These are phyloP conservation scores for Leucoraja ocellata DNA, from an alignment of 2,797 vertebrate species.

Conservation along the genomic window DNA sequence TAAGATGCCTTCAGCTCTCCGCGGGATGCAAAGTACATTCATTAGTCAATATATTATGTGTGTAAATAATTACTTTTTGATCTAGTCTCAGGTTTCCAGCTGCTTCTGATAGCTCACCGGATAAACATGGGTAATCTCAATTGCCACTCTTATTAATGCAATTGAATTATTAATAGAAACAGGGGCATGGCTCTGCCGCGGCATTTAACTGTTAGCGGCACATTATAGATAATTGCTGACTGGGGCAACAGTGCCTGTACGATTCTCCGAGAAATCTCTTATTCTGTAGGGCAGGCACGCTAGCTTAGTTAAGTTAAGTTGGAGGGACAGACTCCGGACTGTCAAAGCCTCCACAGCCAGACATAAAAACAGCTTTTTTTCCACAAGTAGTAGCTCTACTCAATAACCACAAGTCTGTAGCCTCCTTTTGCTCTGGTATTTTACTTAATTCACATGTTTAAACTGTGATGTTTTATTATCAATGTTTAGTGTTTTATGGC, in stretches of 20 bases:
- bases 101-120: neutral
- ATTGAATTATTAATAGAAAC: neutral
- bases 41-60: neutral
- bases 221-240: neutral
- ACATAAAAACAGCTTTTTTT: too few species aligned
- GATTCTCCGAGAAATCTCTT: neutral
- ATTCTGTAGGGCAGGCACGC: neutral
- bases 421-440: too few species aligned
- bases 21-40: neutral
- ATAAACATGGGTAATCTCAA: neutral
- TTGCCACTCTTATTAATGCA: neutral
- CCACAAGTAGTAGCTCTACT: too few species aligned
- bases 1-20: neutral
- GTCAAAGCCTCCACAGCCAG: too few species aligned
- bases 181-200: neutral
- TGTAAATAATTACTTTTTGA: slow-evolving; percentile 28
- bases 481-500: too few species aligned
- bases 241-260: neutral
- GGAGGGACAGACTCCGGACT: too few species aligned
- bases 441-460: too few species aligned
- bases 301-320: neutral
- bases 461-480: too few species aligned
- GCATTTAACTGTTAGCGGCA: neutral
- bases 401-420: too few species aligned
- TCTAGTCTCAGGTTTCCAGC: neutral